Evolutionary conservation across 2,113 vertebrate species (phyloP).

Genomic region (Rhea americana): DNA sequence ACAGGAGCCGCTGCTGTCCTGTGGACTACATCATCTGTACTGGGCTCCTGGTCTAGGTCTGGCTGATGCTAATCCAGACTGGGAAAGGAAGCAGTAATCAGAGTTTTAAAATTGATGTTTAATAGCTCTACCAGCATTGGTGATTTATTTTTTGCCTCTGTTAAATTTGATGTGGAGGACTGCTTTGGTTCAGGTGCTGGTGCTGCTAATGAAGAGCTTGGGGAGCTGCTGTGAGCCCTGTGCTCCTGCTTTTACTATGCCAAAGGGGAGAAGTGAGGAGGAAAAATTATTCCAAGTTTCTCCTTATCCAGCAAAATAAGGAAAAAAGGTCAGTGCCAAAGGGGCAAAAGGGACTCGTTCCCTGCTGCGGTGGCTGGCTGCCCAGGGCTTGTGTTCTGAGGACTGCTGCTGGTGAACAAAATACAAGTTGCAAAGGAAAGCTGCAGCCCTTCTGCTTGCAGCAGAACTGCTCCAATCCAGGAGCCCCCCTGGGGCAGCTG

Average conservation of each 20-base stretch:
- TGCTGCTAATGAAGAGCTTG: not conserved
- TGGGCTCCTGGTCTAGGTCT: no score
- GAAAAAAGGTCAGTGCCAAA: rapidly evolving
- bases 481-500: no score
- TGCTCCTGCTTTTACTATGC: not conserved
- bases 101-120: not conserved
- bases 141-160: not conserved
- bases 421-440: not conserved
- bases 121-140: not conserved
- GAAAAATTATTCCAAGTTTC: not conserved
- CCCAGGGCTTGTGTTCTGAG: rapidly evolving
- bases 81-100: not conserved
- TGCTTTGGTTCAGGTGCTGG: not conserved
- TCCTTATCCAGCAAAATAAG: not conserved
- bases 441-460: rapidly evolving
- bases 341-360: rapidly evolving
- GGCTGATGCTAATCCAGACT: rapidly evolving
- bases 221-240: not conserved
- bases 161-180: not conserved
- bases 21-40: no score
- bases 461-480: not conserved
- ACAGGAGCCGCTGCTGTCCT: not conserved
- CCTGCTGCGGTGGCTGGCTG: not conserved
- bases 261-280: not conserved
- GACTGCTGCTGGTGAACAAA: not conserved